A percentile compares a stretch with the other conserved stretches of the same genome.
phyloP scores from a whole-genome alignment of 2,113 vertebrate genomes.

The Sterna hirundo region DNA sequence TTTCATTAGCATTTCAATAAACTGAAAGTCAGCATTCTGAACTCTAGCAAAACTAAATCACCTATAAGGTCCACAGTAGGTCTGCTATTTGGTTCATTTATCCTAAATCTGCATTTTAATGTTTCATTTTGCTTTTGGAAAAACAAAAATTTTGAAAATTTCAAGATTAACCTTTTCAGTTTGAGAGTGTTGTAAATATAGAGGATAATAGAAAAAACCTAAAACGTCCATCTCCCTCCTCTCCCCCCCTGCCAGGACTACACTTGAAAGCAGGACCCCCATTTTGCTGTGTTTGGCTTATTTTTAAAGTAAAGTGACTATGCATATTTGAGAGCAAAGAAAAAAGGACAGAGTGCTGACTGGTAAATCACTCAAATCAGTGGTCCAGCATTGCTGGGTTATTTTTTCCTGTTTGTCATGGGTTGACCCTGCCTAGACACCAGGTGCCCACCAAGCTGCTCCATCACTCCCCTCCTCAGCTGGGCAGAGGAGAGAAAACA shows the following conservation, averaged over 20 bases:
- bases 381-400: background rate
- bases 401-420: background rate
- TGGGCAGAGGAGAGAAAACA: background rate
- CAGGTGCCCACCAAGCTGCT: background rate
- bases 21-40: background rate
- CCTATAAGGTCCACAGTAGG: background rate
- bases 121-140: background rate
- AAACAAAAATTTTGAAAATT: background rate
- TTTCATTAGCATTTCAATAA: slow-evolving; percentile 53
- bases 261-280: background rate
- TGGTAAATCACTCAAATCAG: background rate
- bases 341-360: background rate
- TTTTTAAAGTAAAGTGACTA: background rate
- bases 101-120: background rate
- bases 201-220: background rate
- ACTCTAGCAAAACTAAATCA: slow-evolving; percentile 11
- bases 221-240: background rate
- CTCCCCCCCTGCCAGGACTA: background rate
- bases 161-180: background rate
- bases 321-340: background rate
- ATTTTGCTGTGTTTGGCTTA: background rate
- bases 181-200: background rate
- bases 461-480: background rate
- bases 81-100: slow-evolving; percentile 1
- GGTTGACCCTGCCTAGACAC: background rate